Evolutionary conservation across 1,140 invertebrate genomes (phyloP).

Genomic region (Hycleus cichorii): DNA sequence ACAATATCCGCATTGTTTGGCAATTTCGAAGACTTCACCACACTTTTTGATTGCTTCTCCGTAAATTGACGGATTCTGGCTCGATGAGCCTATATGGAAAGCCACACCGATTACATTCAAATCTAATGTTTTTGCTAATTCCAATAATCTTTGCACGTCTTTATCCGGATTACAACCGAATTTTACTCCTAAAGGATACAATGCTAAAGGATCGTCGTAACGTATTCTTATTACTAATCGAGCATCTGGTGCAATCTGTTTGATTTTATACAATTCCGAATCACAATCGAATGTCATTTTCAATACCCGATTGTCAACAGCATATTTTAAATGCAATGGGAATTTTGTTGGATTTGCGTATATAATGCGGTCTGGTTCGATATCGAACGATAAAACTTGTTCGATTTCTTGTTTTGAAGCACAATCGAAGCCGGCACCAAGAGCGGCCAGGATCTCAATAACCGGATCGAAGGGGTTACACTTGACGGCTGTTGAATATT

Average conservation of each 20-base stretch:
- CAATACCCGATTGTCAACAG: slow-evolving; percentile 64
- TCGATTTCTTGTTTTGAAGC: slow-evolving; percentile 91
- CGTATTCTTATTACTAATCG: slow-evolving; percentile 89
- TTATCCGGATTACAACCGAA: slow-evolving; percentile 83
- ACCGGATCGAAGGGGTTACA: slow-evolving; percentile 86
- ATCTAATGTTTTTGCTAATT: slow-evolving; percentile 61
- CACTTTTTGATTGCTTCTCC: slow-evolving; percentile 62
- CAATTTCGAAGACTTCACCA: slow-evolving; percentile 63
- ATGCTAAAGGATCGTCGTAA: slow-evolving; percentile 78
- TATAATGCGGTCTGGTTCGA: slow-evolving; percentile 77
- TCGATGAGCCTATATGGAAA: slow-evolving; percentile 86
- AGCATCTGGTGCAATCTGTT: slow-evolving; percentile 71
- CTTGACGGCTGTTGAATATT: slow-evolving; percentile 75
- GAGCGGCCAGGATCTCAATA: slow-evolving; percentile 72
- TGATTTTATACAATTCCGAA: slow-evolving; percentile 88
- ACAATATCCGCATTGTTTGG: slow-evolving; percentile 58
- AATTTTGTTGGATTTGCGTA: slow-evolving; percentile 98
- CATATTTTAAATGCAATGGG: slow-evolving; percentile 82
- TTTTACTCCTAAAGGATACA: slow-evolving; percentile 89
- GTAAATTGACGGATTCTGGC: slow-evolving; percentile 67
- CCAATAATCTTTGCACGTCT: slow-evolving; percentile 73
- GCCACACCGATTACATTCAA: slow-evolving; percentile 78
- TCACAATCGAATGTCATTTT: slow-evolving; percentile 96
- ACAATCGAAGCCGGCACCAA: slow-evolving; percentile 92
- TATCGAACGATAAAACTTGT: slow-evolving; percentile 72